A percentile compares a stretch with the other conserved stretches of the same genome.
These are phyloP conservation scores for Ceratina japonica DNA, from an alignment of 1,140 invertebrate genomes.

Conservation along the genomic window DNA sequence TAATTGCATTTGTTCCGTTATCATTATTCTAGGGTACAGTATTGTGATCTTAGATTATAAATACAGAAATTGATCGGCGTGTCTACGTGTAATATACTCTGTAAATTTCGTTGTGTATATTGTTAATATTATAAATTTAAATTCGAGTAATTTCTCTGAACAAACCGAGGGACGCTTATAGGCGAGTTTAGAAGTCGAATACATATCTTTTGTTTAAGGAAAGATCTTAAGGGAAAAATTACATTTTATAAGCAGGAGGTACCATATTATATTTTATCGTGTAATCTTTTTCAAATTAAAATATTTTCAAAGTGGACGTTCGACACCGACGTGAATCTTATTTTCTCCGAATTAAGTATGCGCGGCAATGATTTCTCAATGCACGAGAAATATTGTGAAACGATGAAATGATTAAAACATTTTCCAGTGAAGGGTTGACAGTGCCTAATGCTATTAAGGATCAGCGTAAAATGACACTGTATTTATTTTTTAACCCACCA, in stretches of 20 bases:
- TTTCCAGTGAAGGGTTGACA: slow-evolving; percentile 66
- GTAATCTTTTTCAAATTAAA: slow-evolving; percentile 73
- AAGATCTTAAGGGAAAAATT: slow-evolving; percentile 56
- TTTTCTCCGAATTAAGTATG: slow-evolving; percentile 50
- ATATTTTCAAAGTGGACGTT: slow-evolving; percentile 66
- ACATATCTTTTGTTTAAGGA: slow-evolving; percentile 58
- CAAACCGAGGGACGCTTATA: slow-evolving; percentile 15
- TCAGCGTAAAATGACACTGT: slow-evolving; percentile 32
- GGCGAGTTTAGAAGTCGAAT: slow-evolving; percentile 36
- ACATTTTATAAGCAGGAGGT: slow-evolving; percentile 52
- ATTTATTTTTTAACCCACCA: slow-evolving; percentile 53
- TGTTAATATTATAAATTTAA: slow-evolving; percentile 42
- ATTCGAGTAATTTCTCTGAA: slow-evolving; percentile 45
- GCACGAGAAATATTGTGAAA: slow-evolving; percentile 26
- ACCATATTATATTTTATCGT: slow-evolving; percentile 71
- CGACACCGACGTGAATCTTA: slow-evolving; percentile 64
- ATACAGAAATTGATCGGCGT: slow-evolving; percentile 6
- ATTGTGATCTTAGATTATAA: slow-evolving; percentile 52
- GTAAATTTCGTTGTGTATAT: slow-evolving; percentile 69
- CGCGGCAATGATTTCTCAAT: slow-evolving; percentile 39
- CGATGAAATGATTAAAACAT: slow-evolving; percentile 46
- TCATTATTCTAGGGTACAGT: slow-evolving; percentile 20
- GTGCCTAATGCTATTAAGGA: slow-evolving; percentile 68
- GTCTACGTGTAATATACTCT: slow-evolving; percentile 35
- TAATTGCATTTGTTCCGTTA: slow-evolving; percentile 36